A percentile compares a stretch with the other conserved stretches of the same genome.
Conservation (phyloP, 2,888 invertebrate species). For the Tetragonisca angustula region DNA sequence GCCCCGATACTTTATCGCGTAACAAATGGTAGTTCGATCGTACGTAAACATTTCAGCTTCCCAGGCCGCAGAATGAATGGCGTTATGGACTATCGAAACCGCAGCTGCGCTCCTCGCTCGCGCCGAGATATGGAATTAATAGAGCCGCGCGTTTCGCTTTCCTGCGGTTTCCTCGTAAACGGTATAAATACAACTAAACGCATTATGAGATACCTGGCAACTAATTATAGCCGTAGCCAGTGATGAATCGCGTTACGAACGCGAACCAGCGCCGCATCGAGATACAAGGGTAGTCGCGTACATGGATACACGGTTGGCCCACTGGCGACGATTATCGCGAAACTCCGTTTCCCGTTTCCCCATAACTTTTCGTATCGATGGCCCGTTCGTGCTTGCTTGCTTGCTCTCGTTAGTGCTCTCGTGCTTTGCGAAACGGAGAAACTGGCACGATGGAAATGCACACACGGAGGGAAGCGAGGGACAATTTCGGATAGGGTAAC, state of each 20-base stretch:
- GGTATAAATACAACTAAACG: conserved; percentile 47
- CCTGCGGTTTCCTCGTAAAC: conserved; percentile 46
- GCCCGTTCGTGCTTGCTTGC: background rate
- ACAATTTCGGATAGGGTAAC: background rate
- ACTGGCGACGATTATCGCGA: conserved; percentile 27
- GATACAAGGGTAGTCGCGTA: background rate
- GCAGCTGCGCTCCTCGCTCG: conserved; percentile 64
- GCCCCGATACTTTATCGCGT: conserved; percentile 68
- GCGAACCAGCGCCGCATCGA: background rate
- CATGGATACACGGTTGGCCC: conserved; percentile 16
- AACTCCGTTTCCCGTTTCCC: conserved; percentile 15
- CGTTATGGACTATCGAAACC: conserved; percentile 67
- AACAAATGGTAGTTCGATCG: conserved; percentile 71
- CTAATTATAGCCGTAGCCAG: conserved; percentile 43
- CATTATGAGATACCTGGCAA: conserved; percentile 48
- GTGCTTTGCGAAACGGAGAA: too few relatives aligned
- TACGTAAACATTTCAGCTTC: conserved; percentile 70
- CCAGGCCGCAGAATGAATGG: conserved; percentile 63
- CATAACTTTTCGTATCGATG: conserved; percentile 43
- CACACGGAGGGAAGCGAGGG: background rate
- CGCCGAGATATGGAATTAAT: conserved; percentile 69
- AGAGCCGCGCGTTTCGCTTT: conserved; percentile 46
- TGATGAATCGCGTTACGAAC: conserved; percentile 38
- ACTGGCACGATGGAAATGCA: background rate
- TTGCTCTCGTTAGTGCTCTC: background rate